These are phyloP conservation scores for Netelia virgata DNA, from an alignment of 2,888 invertebrate genomes.

Conservation along the genomic window DNA sequence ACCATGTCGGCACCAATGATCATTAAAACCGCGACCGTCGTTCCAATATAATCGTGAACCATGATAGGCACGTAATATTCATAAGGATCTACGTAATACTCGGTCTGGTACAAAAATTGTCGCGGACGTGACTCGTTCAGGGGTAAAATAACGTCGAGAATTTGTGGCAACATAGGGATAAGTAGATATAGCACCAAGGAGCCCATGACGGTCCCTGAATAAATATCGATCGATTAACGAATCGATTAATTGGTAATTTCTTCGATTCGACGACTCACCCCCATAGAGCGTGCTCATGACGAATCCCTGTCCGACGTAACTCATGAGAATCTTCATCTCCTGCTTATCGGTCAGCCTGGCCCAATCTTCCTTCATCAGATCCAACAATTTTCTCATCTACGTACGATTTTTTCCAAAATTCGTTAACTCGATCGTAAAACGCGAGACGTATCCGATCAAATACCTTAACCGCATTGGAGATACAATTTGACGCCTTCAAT, in stretches of 20 bases:
- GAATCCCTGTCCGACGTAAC: background rate
- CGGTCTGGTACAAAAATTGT: slow-evolving; percentile 18
- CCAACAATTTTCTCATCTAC: background rate
- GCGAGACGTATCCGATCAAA: background rate
- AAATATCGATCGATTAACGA: background rate
- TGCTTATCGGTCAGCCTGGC: background rate
- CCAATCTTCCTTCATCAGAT: background rate
- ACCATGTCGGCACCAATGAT: slow-evolving; percentile 19
- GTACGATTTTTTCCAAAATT: background rate
- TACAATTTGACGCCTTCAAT: background rate
- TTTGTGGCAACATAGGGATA: slow-evolving; percentile 40
- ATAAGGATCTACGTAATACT: slow-evolving; percentile 24
- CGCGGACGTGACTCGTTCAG: slow-evolving; percentile 48
- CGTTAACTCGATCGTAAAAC: background rate
- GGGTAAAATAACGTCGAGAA: slow-evolving; percentile 55
- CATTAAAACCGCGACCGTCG: background rate
- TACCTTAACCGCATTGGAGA: background rate
- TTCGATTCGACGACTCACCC: slow-evolving; percentile 3
- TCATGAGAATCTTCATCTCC: background rate
- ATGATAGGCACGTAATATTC: background rate
- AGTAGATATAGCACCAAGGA: slow-evolving; percentile 35
- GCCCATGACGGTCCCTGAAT: slow-evolving; percentile 1
- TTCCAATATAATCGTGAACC: slow-evolving; percentile 12
- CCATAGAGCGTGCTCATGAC: background rate
- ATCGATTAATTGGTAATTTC: background rate